Evolutionary conservation across 2,797 vertebrate species (phyloP).

Genomic region (Petrocephalus schoutedeni): DNA sequence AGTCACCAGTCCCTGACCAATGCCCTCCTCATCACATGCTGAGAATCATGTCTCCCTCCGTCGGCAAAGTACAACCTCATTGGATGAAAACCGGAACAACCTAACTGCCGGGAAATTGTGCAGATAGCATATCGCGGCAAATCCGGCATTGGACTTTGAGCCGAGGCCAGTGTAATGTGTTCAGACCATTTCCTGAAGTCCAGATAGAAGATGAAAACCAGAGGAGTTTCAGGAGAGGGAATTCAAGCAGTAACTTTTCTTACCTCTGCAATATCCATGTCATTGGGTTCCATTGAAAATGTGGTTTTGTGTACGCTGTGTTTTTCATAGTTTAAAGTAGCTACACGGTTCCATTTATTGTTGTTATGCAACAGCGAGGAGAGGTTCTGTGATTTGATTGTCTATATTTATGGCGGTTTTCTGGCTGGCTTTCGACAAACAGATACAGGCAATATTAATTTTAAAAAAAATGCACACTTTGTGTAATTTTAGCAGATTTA

Average conservation of each 20-base stretch:
- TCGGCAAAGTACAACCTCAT: slow-evolving; percentile 4
- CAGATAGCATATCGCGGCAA: background rate
- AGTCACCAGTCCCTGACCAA: slow-evolving; percentile 59
- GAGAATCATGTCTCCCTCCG: slow-evolving; percentile 19
- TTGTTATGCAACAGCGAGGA: slow-evolving; percentile 14
- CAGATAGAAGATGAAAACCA: background rate
- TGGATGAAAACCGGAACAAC: background rate
- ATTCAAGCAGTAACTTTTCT: background rate
- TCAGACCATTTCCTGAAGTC: background rate
- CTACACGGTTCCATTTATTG: slow-evolving; percentile 8
- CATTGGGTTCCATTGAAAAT: background rate
- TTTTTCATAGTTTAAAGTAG: background rate
- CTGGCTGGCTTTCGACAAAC: background rate
- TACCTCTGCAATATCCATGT: background rate
- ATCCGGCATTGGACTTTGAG: background rate
- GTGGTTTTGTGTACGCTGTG: background rate
- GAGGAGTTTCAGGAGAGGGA: background rate
- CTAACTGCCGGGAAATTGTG: background rate
- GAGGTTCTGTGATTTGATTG: slow-evolving; percentile 1
- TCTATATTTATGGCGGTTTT: background rate
- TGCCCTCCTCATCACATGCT: slow-evolving; percentile 74
- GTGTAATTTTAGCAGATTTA: background rate
- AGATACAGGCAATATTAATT: background rate
- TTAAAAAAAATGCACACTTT: background rate
- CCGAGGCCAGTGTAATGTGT: background rate